A percentile compares a stretch with the other conserved stretches of the same genome.
These are phyloP conservation scores for Steatocranus sp. DNA, from an alignment of 2,797 vertebrate species.

Conservation along the genomic window DNA sequence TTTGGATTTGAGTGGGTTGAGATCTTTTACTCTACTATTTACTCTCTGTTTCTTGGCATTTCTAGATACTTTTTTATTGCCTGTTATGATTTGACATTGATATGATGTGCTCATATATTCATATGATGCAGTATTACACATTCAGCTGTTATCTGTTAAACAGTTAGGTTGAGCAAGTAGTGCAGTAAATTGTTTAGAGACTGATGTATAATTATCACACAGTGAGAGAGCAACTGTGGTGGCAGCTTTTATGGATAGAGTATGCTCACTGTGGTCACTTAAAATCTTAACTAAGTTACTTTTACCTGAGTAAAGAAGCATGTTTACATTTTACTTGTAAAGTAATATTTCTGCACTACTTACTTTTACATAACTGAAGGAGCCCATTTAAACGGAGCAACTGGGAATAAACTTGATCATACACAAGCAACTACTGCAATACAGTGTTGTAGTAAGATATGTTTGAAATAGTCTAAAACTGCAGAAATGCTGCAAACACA, in stretches of 20 bases:
- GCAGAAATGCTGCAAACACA: neutral
- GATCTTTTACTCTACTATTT: neutral
- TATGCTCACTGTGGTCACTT: neutral
- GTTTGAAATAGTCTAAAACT: neutral
- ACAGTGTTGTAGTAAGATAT: neutral
- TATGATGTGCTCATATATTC: neutral
- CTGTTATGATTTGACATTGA: neutral
- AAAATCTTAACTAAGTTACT: neutral
- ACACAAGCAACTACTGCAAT: neutral
- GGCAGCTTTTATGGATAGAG: neutral
- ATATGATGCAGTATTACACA: neutral
- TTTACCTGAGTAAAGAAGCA: neutral
- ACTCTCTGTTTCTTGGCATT: neutral
- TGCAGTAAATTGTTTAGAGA: neutral
- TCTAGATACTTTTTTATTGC: neutral
- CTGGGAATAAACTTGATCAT: neutral
- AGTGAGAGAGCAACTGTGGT: neutral
- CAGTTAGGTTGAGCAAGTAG: neutral
- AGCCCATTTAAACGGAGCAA: neutral
- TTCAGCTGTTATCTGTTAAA: neutral
- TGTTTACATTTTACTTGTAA: neutral
- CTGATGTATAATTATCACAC: neutral
- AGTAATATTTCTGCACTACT: neutral
- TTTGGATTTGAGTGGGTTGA: neutral
- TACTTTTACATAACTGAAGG: neutral